Conservation (phyloP, 23 tunicate species). For the Botrylloides violaceus region DNA sequence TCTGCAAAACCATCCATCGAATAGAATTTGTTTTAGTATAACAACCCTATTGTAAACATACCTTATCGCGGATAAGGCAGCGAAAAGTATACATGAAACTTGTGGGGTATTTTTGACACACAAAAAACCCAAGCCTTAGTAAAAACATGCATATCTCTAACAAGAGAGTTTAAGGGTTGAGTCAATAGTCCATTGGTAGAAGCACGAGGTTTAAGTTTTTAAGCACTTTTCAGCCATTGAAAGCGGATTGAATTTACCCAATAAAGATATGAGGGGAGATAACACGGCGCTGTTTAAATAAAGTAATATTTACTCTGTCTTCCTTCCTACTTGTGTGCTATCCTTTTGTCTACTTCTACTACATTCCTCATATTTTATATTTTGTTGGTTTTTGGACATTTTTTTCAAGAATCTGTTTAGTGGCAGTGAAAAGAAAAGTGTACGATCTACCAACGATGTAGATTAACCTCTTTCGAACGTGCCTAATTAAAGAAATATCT, state of each 20-base stretch:
- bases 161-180: not conserved
- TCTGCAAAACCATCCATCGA: too few species aligned
- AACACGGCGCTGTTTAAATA: not conserved
- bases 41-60: too few species aligned
- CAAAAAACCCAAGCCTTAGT: too few species aligned
- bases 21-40: too few species aligned
- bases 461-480: conserved; percentile 1
- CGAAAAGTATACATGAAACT: too few species aligned
- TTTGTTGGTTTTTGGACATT: not conserved
- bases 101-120: too few species aligned
- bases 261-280: not conserved
- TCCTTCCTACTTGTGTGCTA: not conserved
- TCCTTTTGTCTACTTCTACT: not conserved
- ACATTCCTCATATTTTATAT: not conserved
- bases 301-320: not conserved
- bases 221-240: not conserved
- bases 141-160: not conserved
- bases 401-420: not conserved
- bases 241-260: not conserved
- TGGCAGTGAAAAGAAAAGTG: not conserved
- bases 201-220: not conserved
- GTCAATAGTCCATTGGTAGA: not conserved
- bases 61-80: too few species aligned
- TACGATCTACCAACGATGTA: not conserved
- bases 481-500: not conserved